These are phyloP conservation scores for Gymnocypris eckloni DNA, from an alignment of 2,797 vertebrate species.

Conservation along the genomic window DNA sequence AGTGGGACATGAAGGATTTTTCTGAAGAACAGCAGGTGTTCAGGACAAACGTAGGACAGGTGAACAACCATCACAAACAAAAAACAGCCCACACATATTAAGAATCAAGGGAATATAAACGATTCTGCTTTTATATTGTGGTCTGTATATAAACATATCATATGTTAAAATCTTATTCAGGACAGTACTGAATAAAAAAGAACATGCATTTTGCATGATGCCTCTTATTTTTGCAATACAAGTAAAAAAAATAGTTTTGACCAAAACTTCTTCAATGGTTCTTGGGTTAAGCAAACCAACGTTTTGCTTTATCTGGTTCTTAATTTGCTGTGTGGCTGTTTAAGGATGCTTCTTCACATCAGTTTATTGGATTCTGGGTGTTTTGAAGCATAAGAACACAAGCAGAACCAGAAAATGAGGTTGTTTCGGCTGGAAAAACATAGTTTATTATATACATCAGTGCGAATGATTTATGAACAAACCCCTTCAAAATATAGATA, in stretches of 20 bases:
- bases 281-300: not conserved
- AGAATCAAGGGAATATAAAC: not conserved
- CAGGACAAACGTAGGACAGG: not conserved
- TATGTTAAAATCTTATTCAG: not conserved
- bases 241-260: not conserved
- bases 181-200: not conserved
- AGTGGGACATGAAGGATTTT: not conserved
- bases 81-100: not conserved
- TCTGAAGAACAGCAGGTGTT: not conserved
- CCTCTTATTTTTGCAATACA: not conserved
- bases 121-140: not conserved
- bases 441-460: not conserved
- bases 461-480: no score
- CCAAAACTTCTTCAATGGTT: not conserved
- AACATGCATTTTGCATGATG: not conserved
- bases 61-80: not conserved
- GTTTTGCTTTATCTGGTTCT: not conserved
- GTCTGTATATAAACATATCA: not conserved
- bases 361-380: not conserved
- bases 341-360: not conserved
- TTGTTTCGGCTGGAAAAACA: not conserved
- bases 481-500: not conserved
- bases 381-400: not conserved
- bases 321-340: not conserved
- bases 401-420: not conserved